Percentiles rank a stretch among this genome's conserved stretches.
These are phyloP conservation scores for Ptilonorhynchus violaceus DNA, from an alignment of 2,113 vertebrate genomes.

Conservation along the genomic window DNA sequence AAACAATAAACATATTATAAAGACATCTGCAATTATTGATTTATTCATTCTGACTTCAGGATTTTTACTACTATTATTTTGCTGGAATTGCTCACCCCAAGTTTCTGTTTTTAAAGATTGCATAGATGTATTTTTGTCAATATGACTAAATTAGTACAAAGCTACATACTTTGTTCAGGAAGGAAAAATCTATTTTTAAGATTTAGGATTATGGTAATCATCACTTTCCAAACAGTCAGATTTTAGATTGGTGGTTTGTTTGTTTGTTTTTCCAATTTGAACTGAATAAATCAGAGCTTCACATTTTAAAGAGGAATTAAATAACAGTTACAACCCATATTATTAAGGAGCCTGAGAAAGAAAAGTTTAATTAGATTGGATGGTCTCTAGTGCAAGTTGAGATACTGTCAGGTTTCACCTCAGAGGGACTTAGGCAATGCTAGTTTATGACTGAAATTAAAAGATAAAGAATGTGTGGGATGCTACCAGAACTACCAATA, in stretches of 20 bases:
- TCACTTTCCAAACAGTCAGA: not conserved
- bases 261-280: not conserved
- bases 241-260: not conserved
- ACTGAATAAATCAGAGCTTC: not conserved
- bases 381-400: not conserved
- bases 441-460: not conserved
- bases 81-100: not conserved
- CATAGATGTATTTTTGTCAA: not conserved
- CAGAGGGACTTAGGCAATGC: not conserved
- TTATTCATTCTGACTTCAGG: not conserved
- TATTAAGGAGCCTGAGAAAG: not conserved
- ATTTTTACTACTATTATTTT: not conserved
- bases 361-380: not conserved
- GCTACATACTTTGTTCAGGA: not conserved
- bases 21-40: not conserved
- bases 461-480: not conserved
- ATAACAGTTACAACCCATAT: not conserved
- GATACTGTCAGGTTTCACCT: not conserved
- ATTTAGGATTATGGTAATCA: not conserved
- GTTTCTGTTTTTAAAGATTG: not conserved
- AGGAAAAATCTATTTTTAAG: not conserved
- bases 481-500: not conserved
- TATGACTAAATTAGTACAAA: not conserved
- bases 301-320: not conserved
- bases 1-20: not conserved